These are phyloP conservation scores for Clavelina lepadiformis DNA, from an alignment of 23 tunicate species.

Conservation along the genomic window DNA sequence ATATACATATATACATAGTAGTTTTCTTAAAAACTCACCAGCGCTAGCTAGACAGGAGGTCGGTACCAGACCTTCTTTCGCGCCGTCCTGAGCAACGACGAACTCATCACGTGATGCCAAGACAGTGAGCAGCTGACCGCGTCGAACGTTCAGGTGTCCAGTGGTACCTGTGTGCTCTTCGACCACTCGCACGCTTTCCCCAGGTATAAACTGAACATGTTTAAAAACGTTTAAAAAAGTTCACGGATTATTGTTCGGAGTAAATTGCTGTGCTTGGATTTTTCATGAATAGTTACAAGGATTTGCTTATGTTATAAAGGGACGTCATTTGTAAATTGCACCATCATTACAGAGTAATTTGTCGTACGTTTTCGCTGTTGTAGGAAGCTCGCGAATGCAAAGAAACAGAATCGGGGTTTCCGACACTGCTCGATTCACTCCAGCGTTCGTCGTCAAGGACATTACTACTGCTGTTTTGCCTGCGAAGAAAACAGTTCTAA, in stretches of 20 bases:
- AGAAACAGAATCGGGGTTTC: conserved; percentile 73
- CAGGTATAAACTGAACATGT: conserved; percentile 15
- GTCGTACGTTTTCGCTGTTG: conserved; percentile 47
- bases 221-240: too few relatives aligned
- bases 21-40: conserved; percentile 53
- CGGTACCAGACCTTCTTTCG: conserved; percentile 40
- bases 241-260: too few relatives aligned
- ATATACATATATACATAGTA: too few relatives aligned
- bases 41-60: conserved; percentile 5
- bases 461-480: conserved; percentile 27
- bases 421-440: conserved; percentile 71
- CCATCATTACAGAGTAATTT: too few relatives aligned
- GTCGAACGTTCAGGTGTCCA: conserved; percentile 30
- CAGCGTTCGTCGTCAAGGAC: conserved; percentile 50
- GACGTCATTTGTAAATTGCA: too few relatives aligned
- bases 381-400: conserved; percentile 56
- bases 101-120: conserved; percentile 35
- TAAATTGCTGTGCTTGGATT: background rate
- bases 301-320: too few relatives aligned
- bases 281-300: background rate
- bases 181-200: conserved; percentile 32
- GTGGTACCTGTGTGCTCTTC: conserved; percentile 31
- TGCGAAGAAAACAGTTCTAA: background rate
- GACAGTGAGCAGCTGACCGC: conserved; percentile 34
- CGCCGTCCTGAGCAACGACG: conserved; percentile 44